Conservation (phyloP, 2,888 invertebrate species). For the Limnephilus rhombicus region DNA sequence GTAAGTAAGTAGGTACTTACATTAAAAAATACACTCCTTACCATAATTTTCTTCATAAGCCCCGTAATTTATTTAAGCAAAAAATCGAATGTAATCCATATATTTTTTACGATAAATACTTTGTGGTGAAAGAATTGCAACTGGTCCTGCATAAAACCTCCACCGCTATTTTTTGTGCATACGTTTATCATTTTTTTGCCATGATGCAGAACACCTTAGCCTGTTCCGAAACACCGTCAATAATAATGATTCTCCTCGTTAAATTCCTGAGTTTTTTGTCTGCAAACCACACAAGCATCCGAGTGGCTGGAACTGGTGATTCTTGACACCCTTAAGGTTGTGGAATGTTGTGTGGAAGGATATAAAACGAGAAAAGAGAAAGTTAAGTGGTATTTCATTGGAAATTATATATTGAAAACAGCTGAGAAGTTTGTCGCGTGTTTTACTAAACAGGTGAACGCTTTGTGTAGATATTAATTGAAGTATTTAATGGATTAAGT, state of each 20-base stretch:
- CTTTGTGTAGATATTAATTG: not conserved
- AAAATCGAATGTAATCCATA: not conserved
- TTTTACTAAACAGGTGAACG: not conserved
- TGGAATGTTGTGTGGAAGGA: not conserved
- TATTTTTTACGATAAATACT: not conserved
- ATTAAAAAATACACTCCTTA: too few species aligned
- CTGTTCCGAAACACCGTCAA: not conserved
- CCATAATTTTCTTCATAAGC: not conserved
- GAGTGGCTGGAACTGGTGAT: not conserved
- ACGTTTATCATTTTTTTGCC: constrained; percentile 1
- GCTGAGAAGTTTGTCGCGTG: not conserved
- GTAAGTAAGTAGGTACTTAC: too few species aligned
- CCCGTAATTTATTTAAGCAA: not conserved
- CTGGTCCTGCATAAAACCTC: not conserved
- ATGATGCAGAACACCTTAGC: not conserved
- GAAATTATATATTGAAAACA: not conserved
- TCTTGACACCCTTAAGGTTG: not conserved
- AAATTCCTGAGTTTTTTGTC: not conserved
- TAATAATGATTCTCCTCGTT: not conserved
- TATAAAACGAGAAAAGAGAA: not conserved
- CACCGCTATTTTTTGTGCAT: not conserved
- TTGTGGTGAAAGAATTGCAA: not conserved
- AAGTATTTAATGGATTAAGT: not conserved
- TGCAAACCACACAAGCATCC: not conserved
- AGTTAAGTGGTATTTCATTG: not conserved